Percentiles rank a stretch among this genome's conserved stretches.
Evolutionary conservation across 2,113 vertebrate species (phyloP).

Genomic region (Lamprotornis superbus): DNA sequence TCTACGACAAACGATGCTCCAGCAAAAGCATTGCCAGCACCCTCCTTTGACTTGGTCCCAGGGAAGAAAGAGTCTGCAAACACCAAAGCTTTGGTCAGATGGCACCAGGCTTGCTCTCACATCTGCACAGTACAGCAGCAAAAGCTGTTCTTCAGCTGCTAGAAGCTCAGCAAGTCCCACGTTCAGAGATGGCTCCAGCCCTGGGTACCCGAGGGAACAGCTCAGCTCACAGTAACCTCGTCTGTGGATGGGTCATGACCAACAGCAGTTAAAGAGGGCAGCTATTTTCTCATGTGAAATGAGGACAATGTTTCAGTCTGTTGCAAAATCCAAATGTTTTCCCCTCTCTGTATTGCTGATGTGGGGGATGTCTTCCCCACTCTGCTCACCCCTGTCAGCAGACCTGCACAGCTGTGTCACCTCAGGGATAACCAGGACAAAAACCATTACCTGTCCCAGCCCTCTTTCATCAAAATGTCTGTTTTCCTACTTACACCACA

Average conservation of each 20-base stretch:
- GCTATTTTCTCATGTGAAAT: not conserved
- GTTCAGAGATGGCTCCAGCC: not conserved
- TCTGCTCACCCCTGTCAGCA: fast-evolving
- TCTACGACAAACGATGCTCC: not conserved
- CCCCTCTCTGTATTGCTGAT: not conserved
- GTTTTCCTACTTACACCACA: not conserved
- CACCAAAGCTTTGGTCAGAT: not conserved
- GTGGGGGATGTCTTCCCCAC: not conserved
- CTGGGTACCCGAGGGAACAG: fast-evolving
- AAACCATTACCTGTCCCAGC: no score
- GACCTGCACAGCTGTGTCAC: not conserved
- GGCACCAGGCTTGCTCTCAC: not conserved
- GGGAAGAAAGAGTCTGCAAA: not conserved
- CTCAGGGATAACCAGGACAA: not conserved
- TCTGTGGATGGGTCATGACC: fast-evolving
- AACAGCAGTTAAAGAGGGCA: not conserved
- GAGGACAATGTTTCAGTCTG: not conserved
- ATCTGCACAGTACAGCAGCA: not conserved
- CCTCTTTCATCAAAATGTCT: not conserved
- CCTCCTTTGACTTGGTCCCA: not conserved
- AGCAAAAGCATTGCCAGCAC: not conserved
- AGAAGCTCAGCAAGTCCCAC: not conserved
- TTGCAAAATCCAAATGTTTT: not conserved
- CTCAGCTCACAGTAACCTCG: fast-evolving
- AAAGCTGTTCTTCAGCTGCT: not conserved